phyloP scores from a whole-genome alignment of 2,797 vertebrate species.

The Lithobates pipiens region DNA sequence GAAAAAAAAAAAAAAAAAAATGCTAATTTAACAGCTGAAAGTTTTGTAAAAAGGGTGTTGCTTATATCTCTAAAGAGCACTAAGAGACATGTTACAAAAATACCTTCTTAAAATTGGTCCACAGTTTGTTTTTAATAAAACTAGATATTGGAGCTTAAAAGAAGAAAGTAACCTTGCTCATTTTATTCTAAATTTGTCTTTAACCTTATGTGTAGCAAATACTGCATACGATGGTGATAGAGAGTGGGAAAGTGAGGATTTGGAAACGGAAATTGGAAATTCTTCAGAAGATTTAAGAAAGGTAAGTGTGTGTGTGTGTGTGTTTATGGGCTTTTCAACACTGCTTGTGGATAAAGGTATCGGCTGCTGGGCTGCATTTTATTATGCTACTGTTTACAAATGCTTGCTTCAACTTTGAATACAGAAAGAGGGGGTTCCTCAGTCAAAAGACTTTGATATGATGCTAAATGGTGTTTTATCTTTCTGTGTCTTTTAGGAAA shows the following conservation, averaged over 20 bases:
- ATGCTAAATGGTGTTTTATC: background rate
- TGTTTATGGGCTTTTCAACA: background rate
- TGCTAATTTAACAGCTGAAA: no score
- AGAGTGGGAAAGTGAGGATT: constrained; percentile 87
- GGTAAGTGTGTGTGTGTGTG: constrained; percentile 76
- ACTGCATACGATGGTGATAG: constrained; percentile 92
- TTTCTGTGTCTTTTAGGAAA: constrained; percentile 82
- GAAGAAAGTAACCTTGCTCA: background rate
- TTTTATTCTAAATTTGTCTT: background rate
- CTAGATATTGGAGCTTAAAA: no score
- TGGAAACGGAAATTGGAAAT: constrained; percentile 88
- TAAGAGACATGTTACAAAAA: no score
- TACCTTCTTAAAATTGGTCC: no score
- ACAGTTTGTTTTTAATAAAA: no score
- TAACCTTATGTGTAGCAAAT: constrained; percentile 79
- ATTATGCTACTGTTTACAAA: background rate
- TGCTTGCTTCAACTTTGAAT: background rate
- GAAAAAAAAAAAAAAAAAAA: no score
- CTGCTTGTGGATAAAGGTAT: no score
- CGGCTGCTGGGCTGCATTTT: background rate
- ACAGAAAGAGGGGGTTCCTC: no score
- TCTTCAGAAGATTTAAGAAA: constrained; percentile 93
- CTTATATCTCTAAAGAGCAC: no score
- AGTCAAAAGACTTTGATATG: background rate
- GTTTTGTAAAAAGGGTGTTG: no score